phyloP scores from a whole-genome alignment of 2,797 vertebrate species.

The Peromyscus eremicus region DNA sequence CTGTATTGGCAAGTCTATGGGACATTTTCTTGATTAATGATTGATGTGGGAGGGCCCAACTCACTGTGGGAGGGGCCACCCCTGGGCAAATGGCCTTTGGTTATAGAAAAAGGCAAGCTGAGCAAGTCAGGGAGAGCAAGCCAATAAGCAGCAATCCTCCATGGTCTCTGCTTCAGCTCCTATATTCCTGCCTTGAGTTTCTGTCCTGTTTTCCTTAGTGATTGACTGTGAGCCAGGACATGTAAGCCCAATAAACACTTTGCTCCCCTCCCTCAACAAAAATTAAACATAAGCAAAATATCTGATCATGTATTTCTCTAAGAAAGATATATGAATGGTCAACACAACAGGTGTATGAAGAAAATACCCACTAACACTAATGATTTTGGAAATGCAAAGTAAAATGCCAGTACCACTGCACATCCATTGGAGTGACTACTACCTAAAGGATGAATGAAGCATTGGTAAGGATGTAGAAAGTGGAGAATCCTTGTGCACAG shows the following conservation, averaged over 20 bases:
- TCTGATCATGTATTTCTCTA: background rate
- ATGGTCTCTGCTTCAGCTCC: background rate
- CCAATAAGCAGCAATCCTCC: background rate
- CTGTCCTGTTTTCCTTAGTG: background rate
- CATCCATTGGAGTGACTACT: background rate
- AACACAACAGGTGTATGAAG: background rate
- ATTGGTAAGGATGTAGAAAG: background rate
- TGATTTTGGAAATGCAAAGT: background rate
- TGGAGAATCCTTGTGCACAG: background rate
- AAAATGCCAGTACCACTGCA: background rate
- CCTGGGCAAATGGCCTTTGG: background rate
- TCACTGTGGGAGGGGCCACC: background rate
- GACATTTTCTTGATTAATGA: background rate
- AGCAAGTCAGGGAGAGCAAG: background rate
- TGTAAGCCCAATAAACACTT: too few relatives aligned
- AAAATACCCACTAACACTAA: background rate
- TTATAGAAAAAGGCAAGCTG: background rate
- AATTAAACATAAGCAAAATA: background rate
- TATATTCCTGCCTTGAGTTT: background rate
- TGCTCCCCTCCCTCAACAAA: background rate
- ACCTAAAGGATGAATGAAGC: too few relatives aligned
- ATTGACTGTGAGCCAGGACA: background rate
- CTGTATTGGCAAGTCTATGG: background rate
- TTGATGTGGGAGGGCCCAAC: background rate
- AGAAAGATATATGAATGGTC: background rate